Evolutionary conservation across 2,888 invertebrate species (phyloP), one percentile per base, ranked within the genome.

Genomic region (Dinocampus coccinellae): DNA sequence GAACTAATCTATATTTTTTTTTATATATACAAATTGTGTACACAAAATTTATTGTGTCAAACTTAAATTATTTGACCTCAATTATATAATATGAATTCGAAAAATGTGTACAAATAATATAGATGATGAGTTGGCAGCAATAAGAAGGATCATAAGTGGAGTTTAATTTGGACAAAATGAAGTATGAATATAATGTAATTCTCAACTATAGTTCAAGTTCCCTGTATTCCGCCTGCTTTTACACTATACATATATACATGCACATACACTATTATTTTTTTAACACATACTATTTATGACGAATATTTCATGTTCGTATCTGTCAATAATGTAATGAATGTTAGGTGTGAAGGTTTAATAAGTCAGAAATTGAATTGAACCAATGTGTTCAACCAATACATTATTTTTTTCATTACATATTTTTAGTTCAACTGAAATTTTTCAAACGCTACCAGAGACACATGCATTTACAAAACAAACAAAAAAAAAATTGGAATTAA

Each of bases 281-380:
- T 13, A n/a, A n/a, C 47, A 47, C 20, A 47, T 16, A 47, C 47
- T 20, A 47, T 47, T 47, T 9, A 4, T 47, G 4, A 47, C 9
- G 16, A 16, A 20, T 7, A 20, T 47, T 47, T 20, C 16, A 47
- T 16, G 47, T 47, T 4, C 16, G 47, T 47, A 58, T 53, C 3
- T 33, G 58, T 58, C 58, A 58, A 34, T 58, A 26, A 57, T 57
- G n/a, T 58, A 33, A 58, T 58, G 16, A 58, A n/a, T 6, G 13
- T 58, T 29, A 34, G 20, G 33, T 58, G n/a, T 16, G 9, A 16
- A 16, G n/a, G 20, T 20, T n/a, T 2, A 3, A 29, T 33, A n/a
- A 4, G 16, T 10, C 6, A 6, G 16, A 16, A n/a, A 34, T 29
- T 7, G 16, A 47, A 16, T 47, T 3, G 6, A 20, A 16, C 16